Evolutionary conservation across 2,113 vertebrate genomes (phyloP).

Genomic region (Acanthochromis polyacanthus): DNA sequence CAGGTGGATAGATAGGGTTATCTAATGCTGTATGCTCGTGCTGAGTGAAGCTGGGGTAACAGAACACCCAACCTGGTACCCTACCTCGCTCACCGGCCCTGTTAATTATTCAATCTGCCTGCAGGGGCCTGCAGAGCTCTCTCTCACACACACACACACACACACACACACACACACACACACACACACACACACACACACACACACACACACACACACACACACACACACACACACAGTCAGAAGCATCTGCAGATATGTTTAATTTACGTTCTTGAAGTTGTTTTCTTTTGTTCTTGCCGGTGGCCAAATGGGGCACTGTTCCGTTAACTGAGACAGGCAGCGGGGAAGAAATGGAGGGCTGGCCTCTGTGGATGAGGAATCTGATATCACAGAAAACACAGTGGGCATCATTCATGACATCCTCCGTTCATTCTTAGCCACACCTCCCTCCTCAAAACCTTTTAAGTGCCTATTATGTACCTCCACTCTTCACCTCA

Average conservation of each 20-base stretch:
- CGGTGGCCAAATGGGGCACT: slow-evolving; percentile 50
- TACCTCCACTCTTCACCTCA: slow-evolving; percentile 34
- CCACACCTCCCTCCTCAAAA: slow-evolving; percentile 51
- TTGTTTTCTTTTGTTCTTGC: slow-evolving; percentile 66
- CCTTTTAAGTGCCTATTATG: slow-evolving; percentile 55
- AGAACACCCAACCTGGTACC: slow-evolving; percentile 72
- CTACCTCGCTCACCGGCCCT: slow-evolving; percentile 62
- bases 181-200: slow-evolving; percentile 19
- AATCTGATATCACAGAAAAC: slow-evolving; percentile 62
- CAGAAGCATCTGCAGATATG: slow-evolving; percentile 64
- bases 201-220: slow-evolving; percentile 23
- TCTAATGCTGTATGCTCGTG: slow-evolving; percentile 70
- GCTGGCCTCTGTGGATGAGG: slow-evolving; percentile 31
- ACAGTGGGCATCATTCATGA: slow-evolving; percentile 59
- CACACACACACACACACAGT: slow-evolving; percentile 20
- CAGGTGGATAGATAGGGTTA: slow-evolving; percentile 63
- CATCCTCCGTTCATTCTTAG: slow-evolving; percentile 44
- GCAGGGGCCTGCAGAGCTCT: slow-evolving; percentile 62
- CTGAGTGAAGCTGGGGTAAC: slow-evolving; percentile 75
- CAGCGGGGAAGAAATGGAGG: slow-evolving; percentile 14
- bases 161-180: slow-evolving; percentile 15
- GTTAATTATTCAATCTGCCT: slow-evolving; percentile 79
- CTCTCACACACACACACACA: slow-evolving; percentile 19
- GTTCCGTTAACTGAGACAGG: slow-evolving; percentile 58
- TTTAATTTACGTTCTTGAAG: slow-evolving; percentile 69